Percentiles rank a stretch among this genome's conserved stretches.
phyloP scores from a whole-genome alignment of 35 echinoderm and acorn worm species.

The Ptychodera flava region DNA sequence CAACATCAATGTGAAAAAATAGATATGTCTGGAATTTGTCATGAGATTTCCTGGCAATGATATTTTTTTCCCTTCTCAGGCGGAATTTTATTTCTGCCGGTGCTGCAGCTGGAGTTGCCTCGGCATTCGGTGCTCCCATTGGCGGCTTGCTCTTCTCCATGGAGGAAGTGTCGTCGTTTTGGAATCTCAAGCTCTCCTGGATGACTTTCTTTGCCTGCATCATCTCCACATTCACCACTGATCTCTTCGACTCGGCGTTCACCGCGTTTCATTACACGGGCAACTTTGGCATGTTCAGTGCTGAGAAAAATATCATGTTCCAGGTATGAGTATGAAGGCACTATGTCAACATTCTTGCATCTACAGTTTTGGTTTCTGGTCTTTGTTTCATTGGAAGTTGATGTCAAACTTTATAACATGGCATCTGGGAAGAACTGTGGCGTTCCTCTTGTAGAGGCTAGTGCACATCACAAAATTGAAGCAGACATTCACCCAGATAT shows the following conservation, averaged over 20 bases:
- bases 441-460: no score
- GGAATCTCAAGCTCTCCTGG: slow-evolving; percentile 97
- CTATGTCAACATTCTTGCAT: no score
- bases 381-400: no score
- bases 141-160: slow-evolving; percentile 95
- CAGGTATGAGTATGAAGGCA: slow-evolving; percentile 38
- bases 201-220: slow-evolving; percentile 97
- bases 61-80: slow-evolving; percentile 25
- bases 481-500: no score
- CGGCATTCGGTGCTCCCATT: slow-evolving; percentile 97
- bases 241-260: slow-evolving; percentile 99
- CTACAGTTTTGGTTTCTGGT: no score
- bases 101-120: slow-evolving; percentile 89
- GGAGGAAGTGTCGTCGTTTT: slow-evolving; percentile 99
- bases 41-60: no score
- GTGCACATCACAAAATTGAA: no score
- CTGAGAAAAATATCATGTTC: slow-evolving; percentile 95
- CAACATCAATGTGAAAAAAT: neutral
- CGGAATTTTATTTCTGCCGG: slow-evolving; percentile 98
- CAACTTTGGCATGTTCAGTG: slow-evolving; percentile 79
- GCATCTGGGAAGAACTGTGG: no score
- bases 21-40: neutral
- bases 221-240: slow-evolving; percentile 94
- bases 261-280: slow-evolving; percentile 75
- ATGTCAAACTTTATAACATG: no score